Evolutionary conservation across 2,797 vertebrate species (phyloP), one percentile per base, ranked within the genome.

Genomic region (Onychomys arenicola): DNA sequence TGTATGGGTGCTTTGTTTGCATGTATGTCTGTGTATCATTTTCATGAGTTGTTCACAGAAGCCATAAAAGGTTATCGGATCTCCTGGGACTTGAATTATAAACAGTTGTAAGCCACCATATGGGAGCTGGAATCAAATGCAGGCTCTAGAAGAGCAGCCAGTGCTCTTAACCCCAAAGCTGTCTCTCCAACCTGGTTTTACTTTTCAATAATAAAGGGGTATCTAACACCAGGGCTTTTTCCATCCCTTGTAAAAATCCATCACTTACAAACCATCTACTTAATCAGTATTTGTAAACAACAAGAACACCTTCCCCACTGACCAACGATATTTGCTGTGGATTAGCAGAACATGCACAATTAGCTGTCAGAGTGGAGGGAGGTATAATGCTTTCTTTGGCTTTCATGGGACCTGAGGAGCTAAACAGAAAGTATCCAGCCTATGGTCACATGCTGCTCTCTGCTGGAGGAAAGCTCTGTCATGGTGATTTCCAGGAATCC

Each of bases 121-220:
- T n/a, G 63, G 17, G 3, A n/a, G 6, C 46, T 52, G 4, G 63
- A 52, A 25, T 69, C 32, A 55, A 80, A 86, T 27, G 12, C 32
- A 27, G 19, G 43, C 34, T 52, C 63, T 16, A 29, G 63, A 52
- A 69, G 13, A 85, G 7, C 46, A n/a, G 32, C 32, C 43, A 69
- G 32, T n/a, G 43, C 63, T 52, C 63, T 67, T 25, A 49, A 52
- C 12, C 4, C 12, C 83, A 52, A 32, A 52, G 46, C 21, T 52
- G 4, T 69, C 6, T 69, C 63, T 52, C n/a, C 67, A 73, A 73
- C 16, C 49, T 29, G 46, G 40, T 32, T 57, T 43, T 76, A 13
- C 65, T 77, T 63, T 91, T 89, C 12, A 95, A 89, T 57, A 81
- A 89, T 90, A 88, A 89, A 90, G 27, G 93, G 94, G 80, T 59